A percentile compares a stretch with the other conserved stretches of the same genome.
These are phyloP conservation scores for Xenops minutus DNA, from an alignment of 2,797 vertebrate species.

Conservation along the genomic window DNA sequence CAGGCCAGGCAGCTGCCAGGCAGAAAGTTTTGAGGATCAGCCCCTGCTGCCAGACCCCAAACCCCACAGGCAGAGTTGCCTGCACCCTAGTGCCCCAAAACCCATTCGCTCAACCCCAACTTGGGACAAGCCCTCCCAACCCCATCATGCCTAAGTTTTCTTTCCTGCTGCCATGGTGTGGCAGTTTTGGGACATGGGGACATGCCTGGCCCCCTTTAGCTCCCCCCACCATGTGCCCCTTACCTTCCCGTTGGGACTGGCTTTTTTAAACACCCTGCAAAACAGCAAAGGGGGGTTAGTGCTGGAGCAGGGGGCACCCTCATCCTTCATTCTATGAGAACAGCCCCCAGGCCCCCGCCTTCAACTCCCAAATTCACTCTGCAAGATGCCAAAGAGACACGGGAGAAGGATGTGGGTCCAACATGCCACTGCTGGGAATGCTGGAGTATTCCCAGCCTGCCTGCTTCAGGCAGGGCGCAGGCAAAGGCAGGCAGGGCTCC, in stretches of 20 bases:
- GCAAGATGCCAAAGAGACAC: not conserved
- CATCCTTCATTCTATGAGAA: not conserved
- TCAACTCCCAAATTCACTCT: not conserved
- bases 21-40: not conserved
- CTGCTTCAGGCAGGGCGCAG: not conserved
- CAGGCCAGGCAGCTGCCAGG: not conserved
- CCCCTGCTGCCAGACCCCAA: not conserved
- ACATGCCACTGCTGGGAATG: not conserved
- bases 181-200: not conserved
- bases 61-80: not conserved
- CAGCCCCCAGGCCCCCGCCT: not conserved
- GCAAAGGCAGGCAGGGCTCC: not conserved
- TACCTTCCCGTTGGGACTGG: slow-evolving; percentile 97
- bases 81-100: not conserved
- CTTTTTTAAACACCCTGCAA: slow-evolving; percentile 95
- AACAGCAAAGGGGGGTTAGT: slow-evolving; percentile 10
- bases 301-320: not conserved
- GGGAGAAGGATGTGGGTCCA: not conserved
- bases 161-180: not conserved
- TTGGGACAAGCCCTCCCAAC: not conserved
- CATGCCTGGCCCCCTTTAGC: not conserved
- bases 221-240: not conserved
- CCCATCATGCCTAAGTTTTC: not conserved
- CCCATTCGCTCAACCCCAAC: not conserved
- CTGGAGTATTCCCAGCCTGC: not conserved